phyloP scores from a whole-genome alignment of 92 coral and sea anemone genomes.

The Zoanthus solanderi region DNA sequence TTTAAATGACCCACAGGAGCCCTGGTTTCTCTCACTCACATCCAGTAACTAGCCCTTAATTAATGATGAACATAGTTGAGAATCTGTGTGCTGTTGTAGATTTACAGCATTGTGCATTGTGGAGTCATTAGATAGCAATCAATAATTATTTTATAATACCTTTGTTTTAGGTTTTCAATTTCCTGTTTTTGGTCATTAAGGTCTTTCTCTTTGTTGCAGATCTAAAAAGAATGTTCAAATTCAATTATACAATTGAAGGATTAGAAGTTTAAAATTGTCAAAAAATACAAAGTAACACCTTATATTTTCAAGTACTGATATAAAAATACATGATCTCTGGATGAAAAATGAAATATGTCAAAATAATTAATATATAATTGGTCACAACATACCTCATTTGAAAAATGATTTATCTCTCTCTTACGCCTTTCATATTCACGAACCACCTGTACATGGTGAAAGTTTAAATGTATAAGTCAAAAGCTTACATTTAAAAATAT shows the following conservation, averaged over 20 bases:
- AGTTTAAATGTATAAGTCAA: not conserved
- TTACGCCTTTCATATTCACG: conserved; percentile 90
- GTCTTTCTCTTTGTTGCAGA: conserved; percentile 60
- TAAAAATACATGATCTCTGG: not conserved
- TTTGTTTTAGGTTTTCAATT: conserved; percentile 78
- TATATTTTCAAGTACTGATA: no score
- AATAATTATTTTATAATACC: conserved; percentile 37
- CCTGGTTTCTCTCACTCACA: no score
- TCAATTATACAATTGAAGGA: no score
- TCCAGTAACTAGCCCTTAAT: no score
- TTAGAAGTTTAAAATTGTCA: not conserved
- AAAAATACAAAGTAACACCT: no score
- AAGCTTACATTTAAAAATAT: not conserved
- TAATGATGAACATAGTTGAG: no score
- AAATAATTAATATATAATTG: not conserved
- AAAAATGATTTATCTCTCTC: conserved; percentile 76
- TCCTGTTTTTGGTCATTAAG: conserved; percentile 74
- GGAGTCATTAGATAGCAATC: no score
- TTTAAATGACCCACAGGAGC: no score
- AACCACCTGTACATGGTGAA: conserved; percentile 69
- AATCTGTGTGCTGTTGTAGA: no score
- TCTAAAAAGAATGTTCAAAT: conserved; percentile 38
- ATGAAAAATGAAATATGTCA: not conserved
- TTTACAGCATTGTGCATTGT: no score
- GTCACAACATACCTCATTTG: conserved; percentile 54